These are phyloP conservation scores for Mythimna impura DNA, from an alignment of 2,888 invertebrate genomes.

Conservation along the genomic window DNA sequence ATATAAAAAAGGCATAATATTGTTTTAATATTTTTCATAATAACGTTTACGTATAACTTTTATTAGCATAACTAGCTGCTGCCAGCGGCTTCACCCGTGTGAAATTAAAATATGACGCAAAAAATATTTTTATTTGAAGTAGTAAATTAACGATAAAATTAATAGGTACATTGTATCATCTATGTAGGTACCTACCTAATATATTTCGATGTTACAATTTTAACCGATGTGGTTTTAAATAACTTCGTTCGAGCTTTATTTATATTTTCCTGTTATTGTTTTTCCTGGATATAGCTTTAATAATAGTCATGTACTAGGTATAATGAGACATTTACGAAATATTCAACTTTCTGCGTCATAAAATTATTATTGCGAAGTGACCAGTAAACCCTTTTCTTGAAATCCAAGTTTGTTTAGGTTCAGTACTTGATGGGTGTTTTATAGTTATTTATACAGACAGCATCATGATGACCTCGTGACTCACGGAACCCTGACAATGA, in stretches of 20 bases:
- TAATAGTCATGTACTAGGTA: slow-evolving; percentile 20
- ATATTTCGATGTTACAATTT: not conserved
- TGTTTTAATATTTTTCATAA: too few relatives aligned
- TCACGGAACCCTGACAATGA: slow-evolving; percentile 73
- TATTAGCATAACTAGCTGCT: too few relatives aligned
- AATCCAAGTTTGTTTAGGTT: slow-evolving; percentile 68
- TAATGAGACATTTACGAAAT: slow-evolving; percentile 30
- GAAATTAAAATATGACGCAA: not conserved
- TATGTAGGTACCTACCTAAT: not conserved
- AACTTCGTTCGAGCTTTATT: slow-evolving; percentile 3
- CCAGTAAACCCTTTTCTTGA: slow-evolving; percentile 47
- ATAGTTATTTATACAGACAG: slow-evolving; percentile 62
- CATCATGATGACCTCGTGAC: slow-evolving; percentile 68
- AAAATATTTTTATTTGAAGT: not conserved
- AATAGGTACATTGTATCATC: not conserved
- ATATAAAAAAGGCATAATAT: too few relatives aligned
- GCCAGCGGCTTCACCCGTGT: too few relatives aligned
- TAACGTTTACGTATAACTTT: too few relatives aligned
- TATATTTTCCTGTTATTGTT: slow-evolving; percentile 30
- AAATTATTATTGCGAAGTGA: slow-evolving; percentile 35
- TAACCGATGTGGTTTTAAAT: slow-evolving; percentile 2
- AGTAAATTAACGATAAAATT: not conserved
- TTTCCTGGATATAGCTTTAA: slow-evolving; percentile 1
- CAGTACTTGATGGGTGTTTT: slow-evolving; percentile 66
- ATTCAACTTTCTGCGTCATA: slow-evolving; percentile 10